Evolutionary conservation across 2,888 invertebrate species (phyloP).

Genomic region (Cephus sareptanus): DNA sequence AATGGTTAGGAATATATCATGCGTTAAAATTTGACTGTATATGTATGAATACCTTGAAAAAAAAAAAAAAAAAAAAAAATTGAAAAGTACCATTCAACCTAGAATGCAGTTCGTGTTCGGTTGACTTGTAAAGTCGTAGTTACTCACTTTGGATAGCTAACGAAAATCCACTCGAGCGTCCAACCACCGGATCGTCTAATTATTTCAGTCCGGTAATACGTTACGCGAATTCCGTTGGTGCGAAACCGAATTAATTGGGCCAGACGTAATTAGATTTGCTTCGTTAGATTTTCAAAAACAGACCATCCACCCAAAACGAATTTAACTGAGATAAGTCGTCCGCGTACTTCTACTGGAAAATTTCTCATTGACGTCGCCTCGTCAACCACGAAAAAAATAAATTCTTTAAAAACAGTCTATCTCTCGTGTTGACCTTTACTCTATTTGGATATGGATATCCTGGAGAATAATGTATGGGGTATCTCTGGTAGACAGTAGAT

Average conservation of each 20-base stretch:
- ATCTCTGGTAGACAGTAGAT: background rate
- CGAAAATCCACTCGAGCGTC: background rate
- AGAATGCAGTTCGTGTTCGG: background rate
- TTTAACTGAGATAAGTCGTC: background rate
- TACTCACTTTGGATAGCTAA: background rate
- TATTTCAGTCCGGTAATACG: background rate
- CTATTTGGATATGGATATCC: background rate
- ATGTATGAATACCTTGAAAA: background rate
- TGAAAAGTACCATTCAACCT: background rate
- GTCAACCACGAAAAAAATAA: background rate
- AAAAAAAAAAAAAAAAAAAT: background rate
- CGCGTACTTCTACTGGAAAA: background rate
- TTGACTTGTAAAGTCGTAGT: background rate
- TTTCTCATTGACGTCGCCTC: background rate
- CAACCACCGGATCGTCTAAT: background rate
- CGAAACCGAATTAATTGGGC: constrained; percentile 5
- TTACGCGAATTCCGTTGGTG: background rate
- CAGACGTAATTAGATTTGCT: background rate
- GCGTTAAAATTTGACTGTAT: background rate
- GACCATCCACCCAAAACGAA: background rate
- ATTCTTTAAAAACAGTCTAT: background rate
- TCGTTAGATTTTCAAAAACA: background rate
- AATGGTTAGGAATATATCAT: background rate
- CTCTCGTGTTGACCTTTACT: background rate
- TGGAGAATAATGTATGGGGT: background rate